Base-by-base conservation (phyloP, 2,113 vertebrate species). In the Lontra canadensis region DNA sequence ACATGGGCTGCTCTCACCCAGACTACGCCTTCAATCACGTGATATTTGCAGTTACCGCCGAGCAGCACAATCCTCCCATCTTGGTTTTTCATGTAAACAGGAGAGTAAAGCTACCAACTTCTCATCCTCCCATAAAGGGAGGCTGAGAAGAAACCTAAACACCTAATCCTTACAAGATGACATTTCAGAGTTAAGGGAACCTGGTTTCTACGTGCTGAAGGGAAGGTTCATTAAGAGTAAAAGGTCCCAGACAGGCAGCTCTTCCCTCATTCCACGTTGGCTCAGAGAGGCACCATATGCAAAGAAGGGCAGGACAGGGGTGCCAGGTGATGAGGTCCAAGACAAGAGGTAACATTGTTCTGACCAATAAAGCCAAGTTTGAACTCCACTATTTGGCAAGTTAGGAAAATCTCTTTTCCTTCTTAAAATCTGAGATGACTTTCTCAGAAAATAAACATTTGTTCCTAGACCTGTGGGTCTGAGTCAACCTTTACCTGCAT, bases 401-500 rank as follows among this genome's bases (percentile, higher is more conserved):
- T 84, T 69, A 63, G 17, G 20, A 95, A 49, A 91, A 31, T 4
- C 29, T 0, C 7, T 29, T 4, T 47, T 29, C 47, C 20, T 57
- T 74, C 26, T n/a, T 73, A 71, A 36, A 80, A 88, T 20, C 6
- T 15, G 61, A 63, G n/a, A 69, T 7, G 2, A 11, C 87, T 83
- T 67, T 3, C 67, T 44, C 26, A 21, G 34, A 65, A 90, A 63
- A 31, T 7, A 49, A 47, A 57, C 31, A 31, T 65, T 26, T 23
- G 55, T 42, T 20, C 6, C n/a, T 17, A 11, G 59, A 63, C 39
- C 3, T 5, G 42, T 26, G 88, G 42, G 44, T 87, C 44, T 49
- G 69, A 29, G 3, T 26, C 61, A 25, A 6, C 42, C 20, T 10
- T 20, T n/a, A 15, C 0, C 39, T 36, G 49, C 14, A 13, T 0